Percentiles rank a stretch among this genome's conserved stretches.
phyloP scores from a whole-genome alignment of 2,888 invertebrate species.

The Allolobophora icterica region DNA sequence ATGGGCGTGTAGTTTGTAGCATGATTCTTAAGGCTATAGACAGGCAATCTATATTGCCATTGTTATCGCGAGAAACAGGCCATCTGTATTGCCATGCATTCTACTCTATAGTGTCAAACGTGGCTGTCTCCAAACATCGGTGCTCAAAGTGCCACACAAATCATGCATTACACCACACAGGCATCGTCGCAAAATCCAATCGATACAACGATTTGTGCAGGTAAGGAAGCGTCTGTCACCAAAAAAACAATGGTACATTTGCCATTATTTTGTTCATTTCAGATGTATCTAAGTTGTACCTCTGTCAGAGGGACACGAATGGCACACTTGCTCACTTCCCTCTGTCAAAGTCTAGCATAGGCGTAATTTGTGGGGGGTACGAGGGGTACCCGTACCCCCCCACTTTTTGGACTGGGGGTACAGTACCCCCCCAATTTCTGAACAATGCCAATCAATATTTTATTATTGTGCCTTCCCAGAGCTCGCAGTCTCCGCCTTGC shows the following conservation, averaged over 20 bases:
- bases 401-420: no score
- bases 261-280: neutral
- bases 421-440: no score
- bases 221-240: neutral
- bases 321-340: no score
- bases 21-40: neutral
- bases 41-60: constrained; percentile 3
- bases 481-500: no score
- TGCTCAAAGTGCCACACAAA: neutral
- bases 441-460: no score
- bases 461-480: no score
- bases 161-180: neutral
- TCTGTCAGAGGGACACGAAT: no score
- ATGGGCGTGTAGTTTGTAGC: neutral
- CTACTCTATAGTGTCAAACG: neutral
- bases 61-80: constrained; percentile 17
- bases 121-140: neutral
- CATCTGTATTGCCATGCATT: neutral
- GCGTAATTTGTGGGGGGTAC: no score
- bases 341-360: no score
- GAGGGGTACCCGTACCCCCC: no score
- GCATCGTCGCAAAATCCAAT: neutral
- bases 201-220: neutral
- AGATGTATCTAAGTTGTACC: no score
- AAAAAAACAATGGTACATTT: neutral